Evolutionary conservation across 1,140 invertebrate species (phyloP).

Genomic region (Bombus huntii): DNA sequence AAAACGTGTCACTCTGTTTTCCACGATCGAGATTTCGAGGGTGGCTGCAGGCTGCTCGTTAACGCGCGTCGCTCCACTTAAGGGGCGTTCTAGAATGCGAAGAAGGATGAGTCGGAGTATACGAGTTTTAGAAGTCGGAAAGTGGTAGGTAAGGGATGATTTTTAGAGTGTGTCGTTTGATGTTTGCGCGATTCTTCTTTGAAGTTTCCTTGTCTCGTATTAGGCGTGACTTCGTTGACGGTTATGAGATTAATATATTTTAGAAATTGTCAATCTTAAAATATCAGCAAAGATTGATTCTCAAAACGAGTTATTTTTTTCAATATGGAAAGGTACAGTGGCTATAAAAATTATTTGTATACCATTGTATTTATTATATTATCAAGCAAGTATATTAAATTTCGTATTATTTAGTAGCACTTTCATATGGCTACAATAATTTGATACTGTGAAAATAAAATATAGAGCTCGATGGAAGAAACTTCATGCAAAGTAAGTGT

Average conservation of each 20-base stretch:
- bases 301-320: neutral
- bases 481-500: too few relatives aligned
- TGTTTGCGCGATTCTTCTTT: neutral
- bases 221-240: neutral
- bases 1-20: constrained; percentile 22
- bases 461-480: too few relatives aligned
- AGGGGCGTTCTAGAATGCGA: neutral
- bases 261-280: neutral
- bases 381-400: too few relatives aligned
- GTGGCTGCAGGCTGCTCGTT: constrained; percentile 2
- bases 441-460: too few relatives aligned
- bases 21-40: neutral
- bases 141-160: neutral
- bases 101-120: neutral
- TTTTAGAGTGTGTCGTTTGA: neutral
- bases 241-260: neutral
- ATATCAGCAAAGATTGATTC: neutral
- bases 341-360: too few relatives aligned
- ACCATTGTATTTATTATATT: too few relatives aligned
- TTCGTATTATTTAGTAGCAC: too few relatives aligned
- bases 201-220: neutral
- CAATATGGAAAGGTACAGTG: too few relatives aligned
- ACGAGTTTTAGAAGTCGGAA: neutral
- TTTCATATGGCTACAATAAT: too few relatives aligned
- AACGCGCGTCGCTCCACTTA: neutral